These are phyloP conservation scores for Neolamprologus variostigma DNA, from an alignment of 2,113 vertebrate genomes.

Conservation along the genomic window DNA sequence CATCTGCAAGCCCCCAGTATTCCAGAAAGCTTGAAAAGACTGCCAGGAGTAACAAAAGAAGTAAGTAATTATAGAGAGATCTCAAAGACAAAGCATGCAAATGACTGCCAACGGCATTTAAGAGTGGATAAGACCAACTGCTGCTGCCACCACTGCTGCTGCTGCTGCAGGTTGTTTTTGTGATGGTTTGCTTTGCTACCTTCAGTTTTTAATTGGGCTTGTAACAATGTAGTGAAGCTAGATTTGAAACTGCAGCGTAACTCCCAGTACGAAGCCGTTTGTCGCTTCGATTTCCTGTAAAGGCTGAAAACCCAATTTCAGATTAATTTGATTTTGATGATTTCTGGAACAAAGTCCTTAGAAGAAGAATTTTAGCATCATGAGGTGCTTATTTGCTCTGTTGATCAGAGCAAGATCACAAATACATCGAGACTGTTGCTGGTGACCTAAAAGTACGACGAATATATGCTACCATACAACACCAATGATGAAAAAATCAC, in stretches of 20 bases:
- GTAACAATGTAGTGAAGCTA: not conserved
- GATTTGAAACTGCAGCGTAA: not conserved
- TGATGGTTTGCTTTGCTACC: not conserved
- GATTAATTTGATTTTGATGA: not conserved
- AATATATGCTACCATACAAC: not conserved
- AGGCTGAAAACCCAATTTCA: not conserved
- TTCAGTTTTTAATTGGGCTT: not conserved
- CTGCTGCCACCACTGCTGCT: not conserved
- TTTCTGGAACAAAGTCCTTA: not conserved
- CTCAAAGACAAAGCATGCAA: conserved; percentile 11
- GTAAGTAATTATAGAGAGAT: conserved; percentile 34
- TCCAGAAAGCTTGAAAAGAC: conserved; percentile 7
- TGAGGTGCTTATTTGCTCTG: not conserved
- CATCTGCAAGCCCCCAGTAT: conserved; percentile 25
- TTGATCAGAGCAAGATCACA: not conserved
- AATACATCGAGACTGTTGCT: not conserved
- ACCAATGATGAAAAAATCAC: not conserved
- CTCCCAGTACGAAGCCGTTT: not conserved
- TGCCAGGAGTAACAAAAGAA: conserved; percentile 42
- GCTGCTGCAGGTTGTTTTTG: not conserved
- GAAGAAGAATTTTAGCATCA: not conserved
- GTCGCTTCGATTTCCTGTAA: not conserved
- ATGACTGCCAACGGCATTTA: not conserved
- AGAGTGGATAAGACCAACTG: not conserved
- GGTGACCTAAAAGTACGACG: not conserved